Base-by-base conservation (phyloP, 2,113 vertebrate species). In the Sclerurus mexicanus region DNA sequence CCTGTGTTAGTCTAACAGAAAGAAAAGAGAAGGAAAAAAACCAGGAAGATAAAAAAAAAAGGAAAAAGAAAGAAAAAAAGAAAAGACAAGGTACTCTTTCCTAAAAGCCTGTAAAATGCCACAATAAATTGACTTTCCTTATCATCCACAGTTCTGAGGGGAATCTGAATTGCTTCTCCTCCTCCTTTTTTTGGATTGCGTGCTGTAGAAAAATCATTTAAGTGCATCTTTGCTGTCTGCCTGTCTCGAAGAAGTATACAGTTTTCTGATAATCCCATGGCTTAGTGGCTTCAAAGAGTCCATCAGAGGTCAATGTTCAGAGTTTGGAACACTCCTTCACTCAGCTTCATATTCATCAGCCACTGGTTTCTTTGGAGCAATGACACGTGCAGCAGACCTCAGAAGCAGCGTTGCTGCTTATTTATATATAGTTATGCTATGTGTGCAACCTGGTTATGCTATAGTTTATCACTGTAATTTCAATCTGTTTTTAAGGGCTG, bases 221-320 rank as follows among this genome's bases (percentile, higher is more conserved):
- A 92, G 86, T 87, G 80, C 64, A 85, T 40, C 85, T 95, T 60
- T 91, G 55, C 66, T 90, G 23, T 24, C 85, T 96, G 73, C 60
- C 64, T 69, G 23, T 73, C 80, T 94, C 14, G 0, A 75, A 93
- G 68, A 42, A 79, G 44, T 52, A 40, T 59, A 64, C 40, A 73
- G 55, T 68, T 73, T 83, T 71, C 52, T 93, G 86, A 91, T 37
- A 86, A 69, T 52, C 82, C 64, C 75, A 18, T 14, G 2, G 50
- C 14, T 92, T 68, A 80, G 59, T 63, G 53, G 44, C 90, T 82
- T 72, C 53, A 23, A 58, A 67, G 40, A 93, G 58, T 35, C 88
- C 53, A 35, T 90, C 78, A 83, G 58, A 89, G 66, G 44, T 47
- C 72, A 75, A 13, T 42, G 62, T 21, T 73, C 7, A 4, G 89